phyloP scores from a whole-genome alignment of 2,797 vertebrate species.

The Etheostoma perlongum region DNA sequence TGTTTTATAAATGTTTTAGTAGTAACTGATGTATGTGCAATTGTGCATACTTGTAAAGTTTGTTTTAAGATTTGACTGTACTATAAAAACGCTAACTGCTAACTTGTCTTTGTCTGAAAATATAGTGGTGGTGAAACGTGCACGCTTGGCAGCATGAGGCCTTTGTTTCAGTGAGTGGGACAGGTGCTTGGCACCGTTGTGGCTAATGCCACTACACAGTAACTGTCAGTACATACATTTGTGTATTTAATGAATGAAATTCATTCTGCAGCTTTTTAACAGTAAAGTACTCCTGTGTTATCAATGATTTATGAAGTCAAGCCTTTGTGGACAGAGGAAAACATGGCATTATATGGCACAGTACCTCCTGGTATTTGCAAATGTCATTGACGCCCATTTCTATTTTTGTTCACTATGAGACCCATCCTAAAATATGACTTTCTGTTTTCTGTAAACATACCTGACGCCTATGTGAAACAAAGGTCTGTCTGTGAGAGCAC shows the following conservation, averaged over 20 bases:
- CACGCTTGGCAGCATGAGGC: slow-evolving; percentile 14
- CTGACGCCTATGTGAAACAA: slow-evolving; percentile 44
- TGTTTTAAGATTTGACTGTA: background rate
- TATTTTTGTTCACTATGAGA: slow-evolving; percentile 54
- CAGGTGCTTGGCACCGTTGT: slow-evolving; percentile 27
- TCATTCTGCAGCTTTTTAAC: slow-evolving; percentile 22
- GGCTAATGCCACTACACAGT: slow-evolving; percentile 3
- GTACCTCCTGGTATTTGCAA: slow-evolving; percentile 51
- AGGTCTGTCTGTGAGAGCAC: slow-evolving; percentile 36
- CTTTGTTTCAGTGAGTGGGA: background rate
- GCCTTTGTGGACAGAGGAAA: slow-evolving; percentile 29
- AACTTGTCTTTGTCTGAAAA: slow-evolving; percentile 4
- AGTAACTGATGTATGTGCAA: background rate
- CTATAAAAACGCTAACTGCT: background rate
- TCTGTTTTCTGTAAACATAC: slow-evolving; percentile 58
- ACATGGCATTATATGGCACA: slow-evolving; percentile 25
- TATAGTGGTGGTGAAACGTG: background rate
- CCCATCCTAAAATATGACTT: slow-evolving; percentile 49
- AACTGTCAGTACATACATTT: slow-evolving; percentile 26
- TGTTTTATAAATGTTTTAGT: background rate
- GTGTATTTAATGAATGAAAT: slow-evolving; percentile 24
- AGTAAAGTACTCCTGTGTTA: slow-evolving; percentile 22
- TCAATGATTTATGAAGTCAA: slow-evolving; percentile 29
- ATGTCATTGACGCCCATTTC: slow-evolving; percentile 53
- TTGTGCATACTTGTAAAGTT: background rate